phyloP scores from a whole-genome alignment of 2,888 invertebrate genomes.

The Epistrophe eligans region DNA sequence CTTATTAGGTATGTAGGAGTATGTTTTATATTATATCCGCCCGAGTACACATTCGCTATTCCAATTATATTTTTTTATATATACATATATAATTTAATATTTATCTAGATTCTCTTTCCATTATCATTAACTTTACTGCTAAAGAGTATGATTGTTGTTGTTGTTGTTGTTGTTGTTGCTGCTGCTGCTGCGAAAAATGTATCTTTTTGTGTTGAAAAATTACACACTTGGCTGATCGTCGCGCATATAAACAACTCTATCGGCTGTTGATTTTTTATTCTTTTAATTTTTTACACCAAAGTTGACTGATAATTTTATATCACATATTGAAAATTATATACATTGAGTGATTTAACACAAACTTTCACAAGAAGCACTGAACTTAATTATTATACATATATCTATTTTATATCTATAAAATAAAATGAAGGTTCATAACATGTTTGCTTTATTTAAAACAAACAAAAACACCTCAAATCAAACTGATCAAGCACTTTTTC shows the following conservation, averaged over 20 bases:
- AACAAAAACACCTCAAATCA: conserved; percentile 23
- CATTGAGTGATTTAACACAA: not conserved
- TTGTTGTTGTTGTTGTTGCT: too few species aligned
- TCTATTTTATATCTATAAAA: not conserved
- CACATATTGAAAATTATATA: conserved; percentile 5
- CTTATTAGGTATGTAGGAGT: not conserved
- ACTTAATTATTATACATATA: not conserved
- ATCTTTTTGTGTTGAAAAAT: conserved; percentile 28
- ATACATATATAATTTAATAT: conserved; percentile 37
- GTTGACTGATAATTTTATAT: conserved; percentile 46
- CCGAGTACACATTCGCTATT: conserved; percentile 8
- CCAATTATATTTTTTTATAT: conserved; percentile 6
- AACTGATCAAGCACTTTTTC: conserved; percentile 50
- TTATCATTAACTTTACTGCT: conserved; percentile 7
- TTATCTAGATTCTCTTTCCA: conserved; percentile 52
- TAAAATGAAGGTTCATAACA: not conserved
- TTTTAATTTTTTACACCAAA: conserved; percentile 27
- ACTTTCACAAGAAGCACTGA: conserved; percentile 32
- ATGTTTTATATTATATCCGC: conserved; percentile 12
- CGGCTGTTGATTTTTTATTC: conserved; percentile 50
- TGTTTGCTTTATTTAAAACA: not conserved
- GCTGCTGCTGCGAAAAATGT: conserved; percentile 34
- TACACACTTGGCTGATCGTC: conserved; percentile 52
- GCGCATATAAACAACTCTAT: conserved; percentile 45
- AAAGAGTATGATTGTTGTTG: not conserved